Evolutionary conservation across 2,797 vertebrate genomes (phyloP).

Genomic region (Calcarius lapponicus): DNA sequence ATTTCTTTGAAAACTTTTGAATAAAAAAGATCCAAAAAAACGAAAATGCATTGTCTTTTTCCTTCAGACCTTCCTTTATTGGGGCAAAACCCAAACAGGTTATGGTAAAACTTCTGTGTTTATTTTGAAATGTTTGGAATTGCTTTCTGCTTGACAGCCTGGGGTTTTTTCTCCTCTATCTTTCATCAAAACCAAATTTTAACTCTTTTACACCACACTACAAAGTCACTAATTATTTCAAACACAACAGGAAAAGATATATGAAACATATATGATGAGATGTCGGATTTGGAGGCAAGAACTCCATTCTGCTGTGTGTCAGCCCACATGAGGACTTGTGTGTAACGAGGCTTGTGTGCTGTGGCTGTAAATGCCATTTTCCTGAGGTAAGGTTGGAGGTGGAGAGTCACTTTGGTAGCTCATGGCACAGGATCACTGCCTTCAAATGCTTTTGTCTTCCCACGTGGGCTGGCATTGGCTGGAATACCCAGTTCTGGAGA

Average conservation of each 20-base stretch:
- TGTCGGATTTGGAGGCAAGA: not conserved
- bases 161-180: not conserved
- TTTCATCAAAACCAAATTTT: not conserved
- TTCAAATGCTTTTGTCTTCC: not conserved
- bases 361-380: not conserved
- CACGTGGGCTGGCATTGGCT: accelerated
- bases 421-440: not conserved
- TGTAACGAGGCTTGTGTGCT: not conserved
- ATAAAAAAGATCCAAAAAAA: slow-evolving; percentile 86
- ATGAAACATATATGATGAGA: not conserved
- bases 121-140: not conserved
- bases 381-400: not conserved
- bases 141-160: not conserved
- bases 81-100: not conserved
- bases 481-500: not conserved
- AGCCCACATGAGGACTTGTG: accelerated
- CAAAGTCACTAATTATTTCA: not conserved
- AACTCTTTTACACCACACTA: not conserved
- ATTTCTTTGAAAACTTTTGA: slow-evolving; percentile 94
- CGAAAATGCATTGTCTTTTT: slow-evolving; percentile 55
- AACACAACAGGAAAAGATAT: not conserved
- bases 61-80: slow-evolving; percentile 5
- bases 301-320: not conserved
- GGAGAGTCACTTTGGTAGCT: not conserved
- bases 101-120: not conserved